Evolutionary conservation across 1,140 invertebrate genomes (phyloP), one percentile per base, ranked within the genome.

Genomic region (Nixonia krombeini): DNA sequence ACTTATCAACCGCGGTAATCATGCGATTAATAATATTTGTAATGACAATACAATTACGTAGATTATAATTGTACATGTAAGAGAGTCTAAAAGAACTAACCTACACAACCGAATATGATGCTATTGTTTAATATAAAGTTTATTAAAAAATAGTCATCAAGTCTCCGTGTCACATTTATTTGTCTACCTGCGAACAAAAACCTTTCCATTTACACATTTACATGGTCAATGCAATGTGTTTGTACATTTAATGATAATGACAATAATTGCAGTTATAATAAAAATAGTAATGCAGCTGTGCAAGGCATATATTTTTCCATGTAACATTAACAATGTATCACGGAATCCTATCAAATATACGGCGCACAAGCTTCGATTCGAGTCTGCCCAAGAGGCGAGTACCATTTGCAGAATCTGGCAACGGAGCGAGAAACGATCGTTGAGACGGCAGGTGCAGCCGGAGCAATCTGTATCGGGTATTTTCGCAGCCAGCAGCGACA

Each of bases 11-110:
- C 56, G 70, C 62, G 62, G 59, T 74, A 70, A 72, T 70, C 59
- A 74, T 70, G 68, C 57, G n/a, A n/a, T 70, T 63, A 72, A 70
- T 73, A 78, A 68, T 72, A 73, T 76, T 70, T 75, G 57, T 78
- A 82, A 76, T 71, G 74, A 81, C 76, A 75, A 73, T 73, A 76
- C 44, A 70, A 72, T 72, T 75, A 79, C 68, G 50, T 69, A 71
- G 59, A 62, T 38, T 72, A 62, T 70, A 68, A 70, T 70, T 75
- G 75, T 70, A 78, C 65, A 40, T 74, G 45, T 84, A 83, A 83
- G 77, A 85, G 81, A 84, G 78, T 83, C 72, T 83, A 82, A 83
- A 79, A 67, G 61, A 80, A 85, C 78, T 81, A 82, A 84, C 81
- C 73, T 75, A 76, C 70, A 74, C 73, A 78, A 81, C 70, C 64